These are phyloP conservation scores for Trachymyrmex septentrionalis DNA, from an alignment of 1,140 invertebrate species.

Conservation along the genomic window DNA sequence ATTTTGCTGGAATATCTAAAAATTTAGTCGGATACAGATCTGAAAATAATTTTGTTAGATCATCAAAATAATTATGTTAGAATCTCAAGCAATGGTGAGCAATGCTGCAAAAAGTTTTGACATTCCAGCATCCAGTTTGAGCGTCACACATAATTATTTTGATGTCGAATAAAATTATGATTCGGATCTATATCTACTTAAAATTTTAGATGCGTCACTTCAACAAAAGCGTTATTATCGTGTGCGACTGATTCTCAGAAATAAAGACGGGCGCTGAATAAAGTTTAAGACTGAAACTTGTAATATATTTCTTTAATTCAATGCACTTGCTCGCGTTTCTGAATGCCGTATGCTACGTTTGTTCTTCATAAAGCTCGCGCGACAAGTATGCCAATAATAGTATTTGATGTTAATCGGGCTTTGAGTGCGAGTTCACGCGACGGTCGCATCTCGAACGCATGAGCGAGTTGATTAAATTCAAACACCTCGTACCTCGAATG, in stretches of 20 bases:
- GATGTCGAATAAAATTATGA: no score
- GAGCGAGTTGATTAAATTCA: conserved; percentile 86
- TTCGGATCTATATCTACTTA: no score
- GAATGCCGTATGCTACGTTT: not conserved
- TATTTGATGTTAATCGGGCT: conserved; percentile 85
- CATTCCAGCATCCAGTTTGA: no score
- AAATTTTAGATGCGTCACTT: no score
- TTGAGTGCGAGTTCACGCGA: conserved; percentile 81
- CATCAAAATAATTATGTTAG: no score
- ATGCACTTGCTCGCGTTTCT: not conserved
- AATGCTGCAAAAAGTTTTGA: no score
- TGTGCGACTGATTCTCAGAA: not conserved
- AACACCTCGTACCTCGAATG: conserved; percentile 84
- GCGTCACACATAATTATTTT: no score
- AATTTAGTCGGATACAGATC: no score
- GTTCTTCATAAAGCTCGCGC: not conserved
- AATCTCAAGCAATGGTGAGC: no score
- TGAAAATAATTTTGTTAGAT: no score
- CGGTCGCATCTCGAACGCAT: conserved; percentile 82
- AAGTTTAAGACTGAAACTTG: not conserved
- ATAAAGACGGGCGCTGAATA: not conserved
- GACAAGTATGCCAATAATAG: conserved; percentile 77
- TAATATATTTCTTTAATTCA: not conserved
- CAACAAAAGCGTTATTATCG: no score
- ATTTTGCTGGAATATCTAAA: no score